Percentiles rank a stretch among this genome's conserved stretches.
Conservation (phyloP, 2,888 invertebrate species). For the Pheosia gnoma region DNA sequence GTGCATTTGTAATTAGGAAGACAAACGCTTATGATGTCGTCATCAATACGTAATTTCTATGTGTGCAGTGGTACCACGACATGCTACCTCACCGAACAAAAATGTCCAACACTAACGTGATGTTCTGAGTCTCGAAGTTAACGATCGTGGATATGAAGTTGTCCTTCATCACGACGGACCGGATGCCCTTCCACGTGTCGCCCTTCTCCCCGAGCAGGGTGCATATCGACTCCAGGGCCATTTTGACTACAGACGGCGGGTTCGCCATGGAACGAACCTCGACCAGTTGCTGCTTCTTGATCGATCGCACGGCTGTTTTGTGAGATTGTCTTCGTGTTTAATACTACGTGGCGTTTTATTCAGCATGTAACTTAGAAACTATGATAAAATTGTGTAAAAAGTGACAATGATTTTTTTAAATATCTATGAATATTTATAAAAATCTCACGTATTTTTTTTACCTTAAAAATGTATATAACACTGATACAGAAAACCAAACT, state of each 20-base stretch:
- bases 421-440: not conserved
- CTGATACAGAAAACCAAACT: conserved; percentile 1
- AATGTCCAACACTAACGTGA: conserved; percentile 92
- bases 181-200: conserved; percentile 97
- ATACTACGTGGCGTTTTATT: conserved; percentile 44
- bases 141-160: conserved; percentile 97
- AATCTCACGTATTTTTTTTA: too few relatives aligned
- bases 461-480: not conserved
- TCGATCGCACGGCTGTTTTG: conserved; percentile 93
- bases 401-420: not conserved
- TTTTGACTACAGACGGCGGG: conserved; percentile 95
- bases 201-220: conserved; percentile 95
- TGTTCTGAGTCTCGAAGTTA: conserved; percentile 96
- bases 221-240: conserved; percentile 97
- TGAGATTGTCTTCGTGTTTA: conserved; percentile 53
- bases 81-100: conserved; percentile 41
- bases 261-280: conserved; percentile 97
- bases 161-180: conserved; percentile 95
- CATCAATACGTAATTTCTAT: too few relatives aligned
- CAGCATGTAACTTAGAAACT: not conserved
- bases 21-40: too few relatives aligned
- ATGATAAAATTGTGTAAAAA: too few relatives aligned
- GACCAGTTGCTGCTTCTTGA: conserved; percentile 97
- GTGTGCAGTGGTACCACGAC: conserved; percentile 17
- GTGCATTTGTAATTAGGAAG: not conserved